Percentiles rank a stretch among this genome's conserved stretches.
These are phyloP conservation scores for Centrocercus urophasianus DNA, from an alignment of 2,113 vertebrate species.

Conservation along the genomic window DNA sequence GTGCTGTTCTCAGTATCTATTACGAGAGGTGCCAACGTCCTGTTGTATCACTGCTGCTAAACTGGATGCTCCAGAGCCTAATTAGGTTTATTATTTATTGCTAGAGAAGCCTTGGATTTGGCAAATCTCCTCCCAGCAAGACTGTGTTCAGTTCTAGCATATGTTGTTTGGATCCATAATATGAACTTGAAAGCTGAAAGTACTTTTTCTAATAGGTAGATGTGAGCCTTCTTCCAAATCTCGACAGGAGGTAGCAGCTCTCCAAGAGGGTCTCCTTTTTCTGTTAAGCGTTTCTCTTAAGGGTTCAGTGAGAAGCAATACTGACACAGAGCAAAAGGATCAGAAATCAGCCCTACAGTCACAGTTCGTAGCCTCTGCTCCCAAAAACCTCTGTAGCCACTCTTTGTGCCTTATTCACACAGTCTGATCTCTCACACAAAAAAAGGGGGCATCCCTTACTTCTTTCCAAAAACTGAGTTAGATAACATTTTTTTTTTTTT, in stretches of 20 bases:
- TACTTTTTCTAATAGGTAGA: constrained; percentile 53
- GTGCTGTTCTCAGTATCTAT: neutral
- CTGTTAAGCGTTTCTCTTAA: constrained; percentile 64
- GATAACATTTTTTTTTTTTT: neutral
- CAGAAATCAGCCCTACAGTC: neutral
- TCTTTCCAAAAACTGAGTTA: neutral
- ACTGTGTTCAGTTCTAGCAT: constrained; percentile 48
- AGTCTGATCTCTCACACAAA: neutral
- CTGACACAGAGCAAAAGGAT: constrained; percentile 13
- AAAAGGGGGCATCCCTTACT: neutral
- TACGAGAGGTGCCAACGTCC: neutral
- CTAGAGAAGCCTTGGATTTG: constrained; percentile 48
- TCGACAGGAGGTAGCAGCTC: constrained; percentile 48
- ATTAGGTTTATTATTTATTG: constrained; percentile 60
- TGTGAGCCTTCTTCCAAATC: constrained; percentile 41
- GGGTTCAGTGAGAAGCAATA: constrained; percentile 10
- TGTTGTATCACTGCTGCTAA: neutral
- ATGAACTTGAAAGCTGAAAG: constrained; percentile 58
- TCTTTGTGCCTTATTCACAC: neutral
- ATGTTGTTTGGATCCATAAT: constrained; percentile 56
- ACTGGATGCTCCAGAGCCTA: constrained; percentile 33
- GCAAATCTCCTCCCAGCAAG: constrained; percentile 34
- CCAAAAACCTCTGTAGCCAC: neutral
- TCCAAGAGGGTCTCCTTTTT: constrained; percentile 13
- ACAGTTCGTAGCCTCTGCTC: neutral